Evolutionary conservation across 2,797 vertebrate genomes (phyloP).

Genomic region (Acrossocheilus wenchowensis): DNA sequence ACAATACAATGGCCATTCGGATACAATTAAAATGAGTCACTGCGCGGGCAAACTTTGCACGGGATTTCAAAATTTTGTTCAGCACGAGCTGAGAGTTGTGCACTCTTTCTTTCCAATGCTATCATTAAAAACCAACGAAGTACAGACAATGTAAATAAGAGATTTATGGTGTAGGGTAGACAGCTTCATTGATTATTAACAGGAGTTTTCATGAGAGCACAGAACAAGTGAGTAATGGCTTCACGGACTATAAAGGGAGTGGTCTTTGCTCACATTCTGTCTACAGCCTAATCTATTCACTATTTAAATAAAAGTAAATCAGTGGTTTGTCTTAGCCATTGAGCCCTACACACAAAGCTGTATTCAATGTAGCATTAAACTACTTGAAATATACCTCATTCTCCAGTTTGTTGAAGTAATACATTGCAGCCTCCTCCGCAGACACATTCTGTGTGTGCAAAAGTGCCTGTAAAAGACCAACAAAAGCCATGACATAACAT

Average conservation of each 20-base stretch:
- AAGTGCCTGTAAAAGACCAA: constrained; percentile 74
- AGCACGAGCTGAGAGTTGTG: neutral
- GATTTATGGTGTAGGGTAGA: neutral
- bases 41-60: neutral
- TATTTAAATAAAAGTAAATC: neutral
- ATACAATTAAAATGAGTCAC: no score
- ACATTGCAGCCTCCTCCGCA: constrained; percentile 86
- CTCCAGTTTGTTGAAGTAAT: constrained; percentile 88
- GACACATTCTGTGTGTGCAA: constrained; percentile 84
- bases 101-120: neutral
- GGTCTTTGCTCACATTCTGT: neutral
- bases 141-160: neutral
- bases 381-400: constrained; percentile 76
- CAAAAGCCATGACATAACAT: constrained; percentile 12
- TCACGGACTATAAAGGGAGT: neutral
- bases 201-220: neutral
- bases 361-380: neutral
- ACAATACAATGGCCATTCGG: neutral
- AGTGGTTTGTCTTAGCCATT: neutral
- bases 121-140: neutral
- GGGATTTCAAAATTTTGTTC: neutral
- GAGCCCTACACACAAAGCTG: neutral
- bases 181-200: neutral
- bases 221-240: neutral
- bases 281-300: neutral